These are phyloP conservation scores for Cossypha caffra DNA, from an alignment of 2,797 vertebrate genomes.

Conservation along the genomic window DNA sequence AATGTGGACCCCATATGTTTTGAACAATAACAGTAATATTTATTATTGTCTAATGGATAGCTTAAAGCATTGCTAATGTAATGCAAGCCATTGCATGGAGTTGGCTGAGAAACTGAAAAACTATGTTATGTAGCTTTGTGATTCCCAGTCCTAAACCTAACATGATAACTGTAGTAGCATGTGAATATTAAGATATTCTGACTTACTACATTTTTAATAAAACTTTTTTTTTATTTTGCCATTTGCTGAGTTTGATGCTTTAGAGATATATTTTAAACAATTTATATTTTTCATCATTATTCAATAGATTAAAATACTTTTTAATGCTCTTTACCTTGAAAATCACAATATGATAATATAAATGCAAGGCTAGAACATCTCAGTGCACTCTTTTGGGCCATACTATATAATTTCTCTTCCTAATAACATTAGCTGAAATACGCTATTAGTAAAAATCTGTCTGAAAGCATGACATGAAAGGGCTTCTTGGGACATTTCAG, in stretches of 20 bases:
- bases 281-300: neutral
- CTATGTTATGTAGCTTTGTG: neutral
- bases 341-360: neutral
- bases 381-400: neutral
- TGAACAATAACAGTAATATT: neutral
- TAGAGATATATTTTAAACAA: neutral
- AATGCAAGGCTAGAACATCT: neutral
- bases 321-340: neutral
- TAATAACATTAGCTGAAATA: constrained; percentile 10
- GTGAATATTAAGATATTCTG: neutral
- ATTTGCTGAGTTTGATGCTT: neutral
- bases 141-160: neutral
- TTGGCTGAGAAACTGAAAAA: neutral
- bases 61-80: neutral
- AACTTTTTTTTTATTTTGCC: neutral
- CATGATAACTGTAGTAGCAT: neutral
- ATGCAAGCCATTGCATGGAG: neutral
- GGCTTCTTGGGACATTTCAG: neutral
- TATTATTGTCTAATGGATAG: neutral
- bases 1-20: neutral
- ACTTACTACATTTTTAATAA: neutral
- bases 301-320: constrained; percentile 27
- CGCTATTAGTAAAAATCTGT: neutral
- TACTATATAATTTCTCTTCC: neutral
- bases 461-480: neutral